These are phyloP conservation scores for Gadopsis bispinosus DNA, from an alignment of 2,797 vertebrate genomes.

Conservation along the genomic window DNA sequence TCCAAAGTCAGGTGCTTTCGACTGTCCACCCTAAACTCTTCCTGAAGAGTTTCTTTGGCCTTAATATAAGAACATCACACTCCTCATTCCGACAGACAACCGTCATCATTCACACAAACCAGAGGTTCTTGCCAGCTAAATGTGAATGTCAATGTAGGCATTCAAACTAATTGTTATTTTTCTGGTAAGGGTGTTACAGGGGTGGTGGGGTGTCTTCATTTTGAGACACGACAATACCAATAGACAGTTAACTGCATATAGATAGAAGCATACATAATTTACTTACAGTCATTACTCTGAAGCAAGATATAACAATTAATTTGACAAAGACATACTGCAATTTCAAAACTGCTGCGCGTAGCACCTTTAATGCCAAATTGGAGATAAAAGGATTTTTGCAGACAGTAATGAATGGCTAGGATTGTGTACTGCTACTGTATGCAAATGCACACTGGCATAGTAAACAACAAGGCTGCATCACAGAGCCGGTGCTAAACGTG, in stretches of 20 bases:
- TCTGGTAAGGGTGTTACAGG: too few species aligned
- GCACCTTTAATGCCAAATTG: conserved; percentile 18
- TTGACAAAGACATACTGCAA: conserved; percentile 8
- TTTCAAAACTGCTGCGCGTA: conserved; percentile 24
- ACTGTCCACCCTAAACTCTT: background rate
- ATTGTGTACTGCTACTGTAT: conserved; percentile 9
- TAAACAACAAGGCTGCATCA: conserved; percentile 29
- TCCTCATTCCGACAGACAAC: background rate
- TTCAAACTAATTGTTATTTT: background rate
- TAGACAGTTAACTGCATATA: background rate
- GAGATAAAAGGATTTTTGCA: conserved; percentile 32
- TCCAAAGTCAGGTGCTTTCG: background rate
- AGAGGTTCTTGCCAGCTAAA: too few species aligned
- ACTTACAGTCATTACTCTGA: conserved; percentile 21
- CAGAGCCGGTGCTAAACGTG: conserved; percentile 8
- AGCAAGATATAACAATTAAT: conserved; percentile 32
- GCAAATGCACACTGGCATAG: conserved; percentile 12
- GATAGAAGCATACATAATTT: background rate
- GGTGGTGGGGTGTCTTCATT: background rate
- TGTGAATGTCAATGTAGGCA: background rate
- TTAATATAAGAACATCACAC: background rate
- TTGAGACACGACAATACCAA: background rate
- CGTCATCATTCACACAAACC: too few species aligned
- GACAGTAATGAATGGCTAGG: conserved; percentile 28
- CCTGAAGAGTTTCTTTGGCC: background rate